phyloP scores from a whole-genome alignment of 2,888 invertebrate species.

The Diachrysia chrysitis region DNA sequence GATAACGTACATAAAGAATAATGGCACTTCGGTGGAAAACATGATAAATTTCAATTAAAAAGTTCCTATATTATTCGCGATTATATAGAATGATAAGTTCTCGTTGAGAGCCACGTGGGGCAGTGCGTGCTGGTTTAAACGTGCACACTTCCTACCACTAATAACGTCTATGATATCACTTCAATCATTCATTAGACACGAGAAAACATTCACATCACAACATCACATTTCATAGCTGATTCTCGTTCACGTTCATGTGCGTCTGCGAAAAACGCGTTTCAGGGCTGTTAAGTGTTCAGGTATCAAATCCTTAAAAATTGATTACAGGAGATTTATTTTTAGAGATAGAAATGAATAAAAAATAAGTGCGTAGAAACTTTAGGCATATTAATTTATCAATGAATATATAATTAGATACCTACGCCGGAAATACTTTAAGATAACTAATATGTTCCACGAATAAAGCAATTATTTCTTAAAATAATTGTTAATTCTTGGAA shows the following conservation, averaged over 20 bases:
- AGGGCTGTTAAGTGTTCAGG: background rate
- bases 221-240: conserved; percentile 28
- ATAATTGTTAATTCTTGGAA: background rate
- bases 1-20: background rate
- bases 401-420: background rate
- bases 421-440: background rate
- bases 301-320: too few relatives aligned
- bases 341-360: background rate
- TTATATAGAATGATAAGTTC: conserved; percentile 36
- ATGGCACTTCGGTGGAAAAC: background rate
- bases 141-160: conserved; percentile 58
- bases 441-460: background rate
- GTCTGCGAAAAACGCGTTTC: background rate
- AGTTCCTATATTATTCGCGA: conserved; percentile 18
- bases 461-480: conserved; percentile 4
- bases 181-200: conserved; percentile 56
- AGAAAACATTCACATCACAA: conserved; percentile 54
- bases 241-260: conserved; percentile 13
- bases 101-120: conserved; percentile 45
- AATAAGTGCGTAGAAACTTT: background rate
- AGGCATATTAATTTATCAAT: background rate
- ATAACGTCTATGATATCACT: conserved; percentile 63
- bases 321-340: too few relatives aligned
- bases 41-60: conserved; percentile 15
- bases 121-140: conserved; percentile 43